Percentiles rank a stretch among this genome's conserved stretches.
These are phyloP conservation scores for Lasioglossum baleicum DNA, from an alignment of 1,140 invertebrate species.

Conservation along the genomic window DNA sequence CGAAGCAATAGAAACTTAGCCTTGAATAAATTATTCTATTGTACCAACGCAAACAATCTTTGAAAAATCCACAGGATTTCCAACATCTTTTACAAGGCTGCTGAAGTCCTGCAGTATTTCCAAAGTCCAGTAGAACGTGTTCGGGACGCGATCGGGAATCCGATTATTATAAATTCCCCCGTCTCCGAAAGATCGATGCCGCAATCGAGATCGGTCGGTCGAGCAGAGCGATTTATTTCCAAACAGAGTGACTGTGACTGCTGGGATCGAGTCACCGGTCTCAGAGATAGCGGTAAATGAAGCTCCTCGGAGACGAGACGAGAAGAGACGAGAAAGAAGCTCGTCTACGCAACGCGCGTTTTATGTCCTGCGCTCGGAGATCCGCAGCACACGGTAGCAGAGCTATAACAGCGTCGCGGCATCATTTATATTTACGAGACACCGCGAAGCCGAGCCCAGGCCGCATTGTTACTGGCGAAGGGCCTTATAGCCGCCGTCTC, in stretches of 20 bases:
- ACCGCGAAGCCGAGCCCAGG: slow-evolving; percentile 67
- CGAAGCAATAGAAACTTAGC: no score
- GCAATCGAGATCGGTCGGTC: not conserved
- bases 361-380: slow-evolving; percentile 58
- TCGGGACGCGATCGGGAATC: not conserved
- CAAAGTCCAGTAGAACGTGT: no score
- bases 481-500: slow-evolving; percentile 71
- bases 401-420: slow-evolving; percentile 74
- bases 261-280: not conserved
- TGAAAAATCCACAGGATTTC: no score
- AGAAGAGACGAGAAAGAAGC: slow-evolving; percentile 51
- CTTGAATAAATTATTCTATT: no score
- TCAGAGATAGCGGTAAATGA: slow-evolving; percentile 24
- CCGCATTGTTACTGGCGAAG: slow-evolving; percentile 77
- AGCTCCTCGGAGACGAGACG: not conserved
- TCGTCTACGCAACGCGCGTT: slow-evolving; percentile 61
- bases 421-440: slow-evolving; percentile 80
- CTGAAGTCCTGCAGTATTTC: no score
- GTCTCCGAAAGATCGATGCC: no score
- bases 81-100: no score
- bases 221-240: not conserved
- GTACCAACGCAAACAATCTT: no score
- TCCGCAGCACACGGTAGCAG: slow-evolving; percentile 68
- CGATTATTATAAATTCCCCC: not conserved
- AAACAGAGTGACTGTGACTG: slow-evolving; percentile 22